These are phyloP conservation scores for Pimpla rufipes DNA, from an alignment of 2,888 invertebrate genomes.

Conservation along the genomic window DNA sequence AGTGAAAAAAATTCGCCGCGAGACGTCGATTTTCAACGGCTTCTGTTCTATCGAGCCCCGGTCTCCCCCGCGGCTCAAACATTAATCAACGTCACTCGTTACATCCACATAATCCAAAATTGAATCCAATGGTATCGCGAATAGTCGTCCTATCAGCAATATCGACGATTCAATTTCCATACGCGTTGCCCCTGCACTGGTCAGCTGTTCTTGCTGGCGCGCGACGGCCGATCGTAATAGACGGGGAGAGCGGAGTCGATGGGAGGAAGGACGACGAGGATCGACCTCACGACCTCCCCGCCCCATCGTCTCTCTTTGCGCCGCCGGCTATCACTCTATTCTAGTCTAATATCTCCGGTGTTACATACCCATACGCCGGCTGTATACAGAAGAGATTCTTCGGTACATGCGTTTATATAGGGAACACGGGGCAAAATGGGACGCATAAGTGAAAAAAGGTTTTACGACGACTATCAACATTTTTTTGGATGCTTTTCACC, in stretches of 20 bases:
- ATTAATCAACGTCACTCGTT: slow-evolving; percentile 36
- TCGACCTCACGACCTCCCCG: neutral
- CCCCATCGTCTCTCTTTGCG: neutral
- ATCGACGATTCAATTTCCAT: slow-evolving; percentile 3
- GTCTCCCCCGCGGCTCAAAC: neutral
- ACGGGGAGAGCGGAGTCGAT: neutral
- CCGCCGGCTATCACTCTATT: slow-evolving; percentile 29
- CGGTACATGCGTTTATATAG: slow-evolving; percentile 22
- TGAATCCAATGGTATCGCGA: neutral
- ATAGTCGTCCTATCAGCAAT: slow-evolving; percentile 24
- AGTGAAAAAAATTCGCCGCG: too few relatives aligned
- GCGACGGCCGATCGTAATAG: neutral
- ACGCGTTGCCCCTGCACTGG: slow-evolving; percentile 21
- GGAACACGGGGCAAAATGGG: too few relatives aligned
- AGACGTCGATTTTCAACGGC: too few relatives aligned
- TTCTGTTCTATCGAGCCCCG: neutral
- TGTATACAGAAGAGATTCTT: slow-evolving; percentile 14
- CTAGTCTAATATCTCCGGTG: slow-evolving; percentile 40
- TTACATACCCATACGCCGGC: neutral
- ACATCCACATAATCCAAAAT: slow-evolving; percentile 26
- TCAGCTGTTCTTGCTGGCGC: slow-evolving; percentile 17
- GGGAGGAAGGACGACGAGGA: neutral
- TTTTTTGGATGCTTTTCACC: too few relatives aligned
- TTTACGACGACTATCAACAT: too few relatives aligned
- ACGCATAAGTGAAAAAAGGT: too few relatives aligned